These are phyloP conservation scores for Holothuria scabra DNA, from an alignment of 53 echinoderm and acorn worm species.

Conservation along the genomic window DNA sequence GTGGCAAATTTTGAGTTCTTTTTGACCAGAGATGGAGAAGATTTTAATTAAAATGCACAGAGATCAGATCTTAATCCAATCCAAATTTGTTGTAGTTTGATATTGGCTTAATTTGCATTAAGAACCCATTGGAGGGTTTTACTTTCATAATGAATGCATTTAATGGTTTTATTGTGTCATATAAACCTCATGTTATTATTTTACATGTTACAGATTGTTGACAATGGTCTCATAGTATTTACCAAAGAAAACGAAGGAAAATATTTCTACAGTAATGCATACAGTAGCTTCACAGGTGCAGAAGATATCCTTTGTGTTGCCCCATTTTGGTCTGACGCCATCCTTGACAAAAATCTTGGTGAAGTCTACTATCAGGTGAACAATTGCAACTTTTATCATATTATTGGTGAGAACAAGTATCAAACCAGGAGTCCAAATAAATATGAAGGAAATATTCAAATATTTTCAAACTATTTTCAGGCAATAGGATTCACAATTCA, in stretches of 20 bases:
- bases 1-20: no score
- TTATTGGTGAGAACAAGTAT: no score
- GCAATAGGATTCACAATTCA: no score
- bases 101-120: no score
- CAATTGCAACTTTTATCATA: no score
- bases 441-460: no score
- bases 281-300: conserved; percentile 57
- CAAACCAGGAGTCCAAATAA: no score
- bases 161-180: not conserved
- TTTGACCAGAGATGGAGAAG: no score
- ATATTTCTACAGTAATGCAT: conserved; percentile 81
- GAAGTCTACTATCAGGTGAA: conserved; percentile 88
- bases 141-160: not conserved
- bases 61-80: no score
- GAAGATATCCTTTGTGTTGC: conserved; percentile 63
- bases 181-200: not conserved
- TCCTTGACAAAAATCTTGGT: conserved; percentile 58
- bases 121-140: not conserved
- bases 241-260: conserved; percentile 82
- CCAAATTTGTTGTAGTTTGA: no score
- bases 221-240: conserved; percentile 86
- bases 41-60: no score
- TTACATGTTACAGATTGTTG: conserved; percentile 70
- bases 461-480: no score
- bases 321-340: conserved; percentile 90